Base-by-base conservation (phyloP, 2,888 invertebrate species). In the Andrena bicolor region DNA sequence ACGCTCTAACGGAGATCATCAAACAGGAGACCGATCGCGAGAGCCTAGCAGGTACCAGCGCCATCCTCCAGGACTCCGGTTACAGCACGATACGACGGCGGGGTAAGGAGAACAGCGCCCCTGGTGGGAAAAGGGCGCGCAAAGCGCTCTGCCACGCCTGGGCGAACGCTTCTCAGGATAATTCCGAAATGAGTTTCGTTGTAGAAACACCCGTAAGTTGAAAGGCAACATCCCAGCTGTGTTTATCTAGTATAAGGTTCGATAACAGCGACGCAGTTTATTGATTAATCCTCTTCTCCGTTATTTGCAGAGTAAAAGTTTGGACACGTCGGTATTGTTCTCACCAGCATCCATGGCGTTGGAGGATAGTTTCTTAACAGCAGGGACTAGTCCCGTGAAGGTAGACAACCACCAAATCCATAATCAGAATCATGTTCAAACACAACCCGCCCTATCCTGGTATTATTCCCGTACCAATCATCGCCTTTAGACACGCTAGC, bases 1-100 rank as follows among this genome's bases (percentile, higher is more conserved):
- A 96, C 0, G 98, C 98, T 88, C 96, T 99, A 58, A 97, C 97
- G 0, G 98, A 98, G 92, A 97, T 98, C 91, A 97, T 98, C 89
- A 96, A 97, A 88, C 96, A 97, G 76, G 98, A 98, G 89, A 96
- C 97, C 90, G 96, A 96, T 68, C 94, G 95, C 0, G 95, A 95
- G 84, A 95, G 94, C 74, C 86, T 93, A 6, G 93, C 91, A 1
- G 91, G 93, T 13, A 92, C 91, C 10, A 93, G 91, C 71, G 68
- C 79, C 23, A 91, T 93, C 32, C 92, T 95, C 51, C 94, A 95
- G 91, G 96, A 96, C 88, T 96, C 96, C 88, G 96, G 96, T 13
- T 96, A 96, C 89, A 92, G 95, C 63, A 95, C 95, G 26, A 94
- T 94, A 70, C 92, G 95, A 86, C 93, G 95, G 86, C 94, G 95